A percentile compares a stretch with the other conserved stretches of the same genome.
Conservation (phyloP, 2,113 vertebrate species). For the Sardina pilchardus region DNA sequence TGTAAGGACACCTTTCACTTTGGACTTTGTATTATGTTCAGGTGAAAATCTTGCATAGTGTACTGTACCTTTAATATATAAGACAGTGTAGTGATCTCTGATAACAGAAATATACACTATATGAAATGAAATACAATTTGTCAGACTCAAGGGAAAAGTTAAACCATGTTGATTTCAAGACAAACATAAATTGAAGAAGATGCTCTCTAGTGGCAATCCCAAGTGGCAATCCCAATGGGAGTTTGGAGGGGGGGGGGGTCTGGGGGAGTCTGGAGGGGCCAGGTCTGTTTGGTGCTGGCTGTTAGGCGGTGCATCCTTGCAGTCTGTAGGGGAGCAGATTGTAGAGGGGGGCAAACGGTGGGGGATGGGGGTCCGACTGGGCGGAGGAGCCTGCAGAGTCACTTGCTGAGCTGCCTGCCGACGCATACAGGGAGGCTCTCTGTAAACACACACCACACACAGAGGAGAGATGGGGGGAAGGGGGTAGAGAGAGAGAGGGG, state of each 20-base stretch:
- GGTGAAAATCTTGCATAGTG: too few species aligned
- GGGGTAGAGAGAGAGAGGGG: neutral
- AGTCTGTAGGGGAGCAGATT: constrained; percentile 43
- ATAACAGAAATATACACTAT: neutral
- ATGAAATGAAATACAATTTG: neutral
- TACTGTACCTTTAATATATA: neutral
- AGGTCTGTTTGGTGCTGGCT: neutral
- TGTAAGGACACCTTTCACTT: neutral
- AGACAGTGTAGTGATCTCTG: neutral
- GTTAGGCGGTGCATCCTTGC: constrained; percentile 32
- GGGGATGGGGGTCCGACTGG: constrained; percentile 38
- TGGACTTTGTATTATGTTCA: neutral
- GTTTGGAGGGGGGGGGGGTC: too few species aligned
- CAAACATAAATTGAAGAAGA: neutral
- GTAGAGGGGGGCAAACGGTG: constrained; percentile 56
- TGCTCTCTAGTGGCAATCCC: neutral
- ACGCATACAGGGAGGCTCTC: constrained; percentile 26
- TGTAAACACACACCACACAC: neutral
- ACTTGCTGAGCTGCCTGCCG: constrained; percentile 17
- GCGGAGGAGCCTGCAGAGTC: neutral
- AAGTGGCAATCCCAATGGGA: neutral
- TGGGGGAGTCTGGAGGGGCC: too few species aligned
- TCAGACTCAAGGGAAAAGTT: neutral
- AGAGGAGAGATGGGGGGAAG: neutral
- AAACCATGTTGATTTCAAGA: neutral